phyloP scores from a whole-genome alignment of 1,140 invertebrate species.

The Temnothorax nylanderi region DNA sequence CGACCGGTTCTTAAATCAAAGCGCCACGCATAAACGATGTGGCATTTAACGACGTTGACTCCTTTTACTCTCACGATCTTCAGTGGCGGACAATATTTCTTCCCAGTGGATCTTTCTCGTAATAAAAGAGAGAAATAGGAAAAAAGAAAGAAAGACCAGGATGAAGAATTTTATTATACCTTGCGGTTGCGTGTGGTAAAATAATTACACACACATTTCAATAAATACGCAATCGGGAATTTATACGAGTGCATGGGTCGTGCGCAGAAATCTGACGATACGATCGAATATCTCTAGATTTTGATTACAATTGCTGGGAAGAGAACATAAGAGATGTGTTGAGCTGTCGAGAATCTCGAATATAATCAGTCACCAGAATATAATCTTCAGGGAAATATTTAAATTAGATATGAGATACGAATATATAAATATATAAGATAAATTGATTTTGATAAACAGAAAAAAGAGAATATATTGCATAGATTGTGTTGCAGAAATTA shows the following conservation, averaged over 20 bases:
- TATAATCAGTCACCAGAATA: neutral
- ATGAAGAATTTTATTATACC: slow-evolving; percentile 32
- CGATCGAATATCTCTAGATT: neutral
- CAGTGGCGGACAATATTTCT: slow-evolving; percentile 10
- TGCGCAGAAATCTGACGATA: neutral
- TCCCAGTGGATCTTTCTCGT: slow-evolving; percentile 21
- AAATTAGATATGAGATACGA: neutral
- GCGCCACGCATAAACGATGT: slow-evolving; percentile 7
- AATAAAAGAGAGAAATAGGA: neutral
- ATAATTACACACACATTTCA: neutral
- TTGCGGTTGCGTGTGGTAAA: neutral
- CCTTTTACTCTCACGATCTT: slow-evolving; percentile 34
- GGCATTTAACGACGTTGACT: slow-evolving; percentile 60
- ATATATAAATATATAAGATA: neutral
- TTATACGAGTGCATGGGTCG: neutral
- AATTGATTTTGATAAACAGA: neutral
- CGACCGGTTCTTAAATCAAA: slow-evolving; percentile 65
- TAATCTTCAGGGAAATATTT: neutral
- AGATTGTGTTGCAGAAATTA: neutral
- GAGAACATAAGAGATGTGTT: neutral
- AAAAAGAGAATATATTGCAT: neutral
- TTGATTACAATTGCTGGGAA: neutral
- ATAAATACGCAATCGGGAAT: neutral
- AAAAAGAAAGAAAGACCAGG: neutral
- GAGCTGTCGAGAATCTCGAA: neutral